phyloP scores from a whole-genome alignment of 2,797 vertebrate species.

The Lutjanus argentimaculatus region DNA sequence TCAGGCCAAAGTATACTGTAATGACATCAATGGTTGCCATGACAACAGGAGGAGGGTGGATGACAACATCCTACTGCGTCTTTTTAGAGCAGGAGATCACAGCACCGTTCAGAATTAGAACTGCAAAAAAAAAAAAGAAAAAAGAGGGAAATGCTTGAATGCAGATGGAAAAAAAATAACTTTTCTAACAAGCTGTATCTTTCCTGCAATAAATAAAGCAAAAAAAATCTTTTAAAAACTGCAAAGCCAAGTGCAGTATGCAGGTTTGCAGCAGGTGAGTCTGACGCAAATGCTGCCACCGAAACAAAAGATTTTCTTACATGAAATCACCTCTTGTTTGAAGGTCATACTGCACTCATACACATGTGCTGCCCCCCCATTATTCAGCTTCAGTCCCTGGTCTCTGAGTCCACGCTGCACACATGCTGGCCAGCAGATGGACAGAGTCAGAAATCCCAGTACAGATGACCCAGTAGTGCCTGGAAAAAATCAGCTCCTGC shows the following conservation, averaged over 20 bases:
- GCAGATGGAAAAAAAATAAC: neutral
- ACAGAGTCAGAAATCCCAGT: conserved; percentile 70
- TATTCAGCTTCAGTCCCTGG: conserved; percentile 24
- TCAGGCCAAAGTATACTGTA: conserved; percentile 70
- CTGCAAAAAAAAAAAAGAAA: conserved; percentile 19
- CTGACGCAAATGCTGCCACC: conserved; percentile 10
- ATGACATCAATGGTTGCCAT: conserved; percentile 90
- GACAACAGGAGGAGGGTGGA: conserved; percentile 84
- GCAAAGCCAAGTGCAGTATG: conserved; percentile 6
- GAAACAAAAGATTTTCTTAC: conserved; percentile 30
- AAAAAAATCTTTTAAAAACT: neutral
- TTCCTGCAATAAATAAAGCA: conserved; percentile 1
- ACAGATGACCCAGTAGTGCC: conserved; percentile 64
- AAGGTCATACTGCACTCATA: conserved; percentile 57
- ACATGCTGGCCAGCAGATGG: conserved; percentile 69
- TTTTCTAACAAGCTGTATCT: conserved; percentile 9
- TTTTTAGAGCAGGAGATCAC: conserved; percentile 70
- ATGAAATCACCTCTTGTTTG: conserved; percentile 32
- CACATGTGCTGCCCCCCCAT: conserved; percentile 23
- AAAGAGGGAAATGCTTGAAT: conserved; percentile 24
- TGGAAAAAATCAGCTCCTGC: conserved; percentile 51
- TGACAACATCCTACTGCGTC: conserved; percentile 79
- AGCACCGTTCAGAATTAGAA: conserved; percentile 56
- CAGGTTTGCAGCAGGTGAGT: conserved; percentile 3
- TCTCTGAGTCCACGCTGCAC: conserved; percentile 29